phyloP scores from a whole-genome alignment of 2,797 vertebrate genomes.

The Darevskia nairensis region DNA sequence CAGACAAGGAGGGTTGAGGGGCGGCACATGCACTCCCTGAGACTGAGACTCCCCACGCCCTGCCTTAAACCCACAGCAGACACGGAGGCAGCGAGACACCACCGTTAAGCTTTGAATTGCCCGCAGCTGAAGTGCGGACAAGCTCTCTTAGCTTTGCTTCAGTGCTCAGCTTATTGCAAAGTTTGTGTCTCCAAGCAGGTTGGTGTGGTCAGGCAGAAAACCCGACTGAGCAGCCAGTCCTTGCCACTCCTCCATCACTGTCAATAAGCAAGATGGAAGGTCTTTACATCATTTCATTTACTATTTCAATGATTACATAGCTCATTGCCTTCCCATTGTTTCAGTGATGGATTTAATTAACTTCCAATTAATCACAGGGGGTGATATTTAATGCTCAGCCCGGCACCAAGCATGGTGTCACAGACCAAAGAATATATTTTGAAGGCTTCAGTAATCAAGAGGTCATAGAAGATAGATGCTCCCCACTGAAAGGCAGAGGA shows the following conservation, averaged over 20 bases:
- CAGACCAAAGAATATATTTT: constrained; percentile 87
- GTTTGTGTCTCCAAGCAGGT: constrained; percentile 64
- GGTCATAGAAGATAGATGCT: constrained; percentile 93
- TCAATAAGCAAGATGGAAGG: constrained; percentile 89
- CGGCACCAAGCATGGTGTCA: constrained; percentile 78
- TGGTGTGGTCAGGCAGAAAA: constrained; percentile 80
- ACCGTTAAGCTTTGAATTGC: neutral
- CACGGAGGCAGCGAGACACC: neutral
- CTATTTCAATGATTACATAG: constrained; percentile 98
- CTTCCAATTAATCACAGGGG: constrained; percentile 98
- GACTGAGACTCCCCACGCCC: no score
- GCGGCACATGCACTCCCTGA: no score
- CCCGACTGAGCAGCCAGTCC: constrained; percentile 76
- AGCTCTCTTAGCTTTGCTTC: constrained; percentile 33
- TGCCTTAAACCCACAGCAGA: neutral
- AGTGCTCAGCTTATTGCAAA: constrained; percentile 66
- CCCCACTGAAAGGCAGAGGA: constrained; percentile 79
- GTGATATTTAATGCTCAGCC: constrained; percentile 97
- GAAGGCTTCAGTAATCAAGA: constrained; percentile 87
- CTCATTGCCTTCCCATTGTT: constrained; percentile 99
- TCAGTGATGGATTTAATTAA: constrained; percentile 99
- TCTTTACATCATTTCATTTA: constrained; percentile 92
- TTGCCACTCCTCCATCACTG: constrained; percentile 91
- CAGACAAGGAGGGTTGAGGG: no score
- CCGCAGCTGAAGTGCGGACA: neutral